phyloP scores from a whole-genome alignment of 2,797 vertebrate species.

The Urosaurus nigricauda region DNA sequence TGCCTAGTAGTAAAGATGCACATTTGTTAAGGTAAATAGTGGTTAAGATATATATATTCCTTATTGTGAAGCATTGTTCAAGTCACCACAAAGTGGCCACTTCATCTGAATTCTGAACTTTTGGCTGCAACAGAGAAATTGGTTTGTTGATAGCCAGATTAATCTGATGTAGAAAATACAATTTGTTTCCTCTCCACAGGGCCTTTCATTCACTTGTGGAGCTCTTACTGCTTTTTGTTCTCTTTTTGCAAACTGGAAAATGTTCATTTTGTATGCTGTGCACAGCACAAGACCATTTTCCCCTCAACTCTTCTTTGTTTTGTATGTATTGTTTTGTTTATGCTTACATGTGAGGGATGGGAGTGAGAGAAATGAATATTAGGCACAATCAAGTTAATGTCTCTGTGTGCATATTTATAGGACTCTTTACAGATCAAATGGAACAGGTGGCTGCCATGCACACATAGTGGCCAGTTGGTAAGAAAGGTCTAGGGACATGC shows the following conservation, averaged over 20 bases:
- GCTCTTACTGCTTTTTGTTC: neutral
- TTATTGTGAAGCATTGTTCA: neutral
- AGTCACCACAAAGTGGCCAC: neutral
- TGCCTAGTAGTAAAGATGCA: neutral
- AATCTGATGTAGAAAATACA: neutral
- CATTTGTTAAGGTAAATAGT: neutral
- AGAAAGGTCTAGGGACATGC: neutral
- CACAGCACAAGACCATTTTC: neutral
- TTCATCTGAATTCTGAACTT: neutral
- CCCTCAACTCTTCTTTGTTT: neutral
- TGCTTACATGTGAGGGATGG: neutral
- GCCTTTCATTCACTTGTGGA: neutral
- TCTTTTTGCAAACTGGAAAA: neutral
- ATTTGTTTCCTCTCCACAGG: neutral
- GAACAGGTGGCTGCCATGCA: neutral
- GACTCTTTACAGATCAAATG: neutral
- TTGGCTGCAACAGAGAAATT: neutral
- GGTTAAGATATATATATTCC: no score
- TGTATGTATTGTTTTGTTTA: neutral
- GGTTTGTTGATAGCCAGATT: neutral
- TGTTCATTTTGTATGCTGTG: neutral
- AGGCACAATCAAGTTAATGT: neutral
- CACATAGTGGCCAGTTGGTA: neutral
- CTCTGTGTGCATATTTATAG: neutral
- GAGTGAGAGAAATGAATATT: neutral